Evolutionary conservation across 2,113 vertebrate genomes (phyloP), one percentile per base, ranked within the genome.

Genomic region (Chamaetylas fuelleborni): DNA sequence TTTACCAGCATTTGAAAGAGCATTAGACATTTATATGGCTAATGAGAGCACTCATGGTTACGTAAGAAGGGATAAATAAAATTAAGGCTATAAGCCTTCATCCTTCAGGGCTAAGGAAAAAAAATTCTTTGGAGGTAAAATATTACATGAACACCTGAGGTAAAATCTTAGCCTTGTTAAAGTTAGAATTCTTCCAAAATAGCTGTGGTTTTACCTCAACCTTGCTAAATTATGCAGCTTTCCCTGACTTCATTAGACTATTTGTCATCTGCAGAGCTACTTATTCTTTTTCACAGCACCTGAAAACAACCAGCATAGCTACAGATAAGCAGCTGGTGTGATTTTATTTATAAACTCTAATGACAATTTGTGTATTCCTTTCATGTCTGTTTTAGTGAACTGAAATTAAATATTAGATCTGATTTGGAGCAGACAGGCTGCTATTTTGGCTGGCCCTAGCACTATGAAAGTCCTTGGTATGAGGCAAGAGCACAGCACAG

Each of bases 121-220:
- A 62, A 62, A 65, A 65, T 19, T 72, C 11, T 83, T 83, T 57
- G 26, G 56, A 79, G 25, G 36, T 11, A 96, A 96, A 88, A 31
- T 95, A 20, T 91, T 90, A 61, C 51, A 36, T 81, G 53, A 95
- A 81, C 60, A 92, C 93, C 79, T 56, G 72, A 94, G 82, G 82
- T 96, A 94, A 94, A 93, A 95, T 84, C 56, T 54, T 93, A 67
- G 70, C 94, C 93, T 91, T 88, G 67, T 93, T 94, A 94, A 94
- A 91, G 74, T 62, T 70, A 88, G 53, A 93, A 78, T 70, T 95
- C 79, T 88, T 87, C 67, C 12, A 86, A 91, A 86, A 84, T 14
- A 86, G 33, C 36, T 61, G 53, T 33, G 51, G 48, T 84, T 88
- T 93, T 86, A 73, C 60, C 72, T 73, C 73, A 81, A 20, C 26